Evolutionary conservation across 1,140 invertebrate genomes (phyloP), one percentile per base, ranked within the genome.

Genomic region (Hyles euphorbiae): DNA sequence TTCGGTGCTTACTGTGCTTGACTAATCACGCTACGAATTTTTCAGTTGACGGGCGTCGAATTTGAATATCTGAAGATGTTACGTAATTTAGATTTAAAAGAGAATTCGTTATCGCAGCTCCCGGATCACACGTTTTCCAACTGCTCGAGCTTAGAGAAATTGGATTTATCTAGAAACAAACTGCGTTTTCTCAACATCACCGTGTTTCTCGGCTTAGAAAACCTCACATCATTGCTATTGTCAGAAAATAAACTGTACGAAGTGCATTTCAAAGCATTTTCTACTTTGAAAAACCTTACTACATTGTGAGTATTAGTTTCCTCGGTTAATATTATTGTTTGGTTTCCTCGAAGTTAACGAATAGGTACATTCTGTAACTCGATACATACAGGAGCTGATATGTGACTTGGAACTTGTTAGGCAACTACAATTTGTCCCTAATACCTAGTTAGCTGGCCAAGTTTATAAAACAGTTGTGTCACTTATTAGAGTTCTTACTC

Each of bases 81-180:
- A 46, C 78, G 74, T 43, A 76, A 80, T 57, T 73, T 90, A 32
- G 82, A 89, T 65, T 76, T 90, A 48, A 87, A 86, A 59, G 81
- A 83, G 53, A 90, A 90, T 58, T 86, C 87, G 56, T 89, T 95
- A 54, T 79, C 89, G 0, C 79, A 89, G 22, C 73, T 93, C 5
- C 89, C 91, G 32, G 89, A 90, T 6, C 87, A 86, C 2, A 74
- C 91, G 5, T 93, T 93, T 71, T 80, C 86, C 32, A 91, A 89
- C 56, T 88, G 91, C 45, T 72, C 68, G 0, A 88, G 84, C 44
- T 74, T 93, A 44, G 89, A 91, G 8, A 91, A 90, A 54, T 71
- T 93, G 3, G 91, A 93, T 65, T 70, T 93, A 47, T 91, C 92
- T 11, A 90, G 84, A 69, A 93, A 93, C 63, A 90, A 90, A 65